Evolutionary conservation across 2,888 invertebrate species (phyloP), one percentile per base, ranked within the genome.

Genomic region (Aphrophora alni): DNA sequence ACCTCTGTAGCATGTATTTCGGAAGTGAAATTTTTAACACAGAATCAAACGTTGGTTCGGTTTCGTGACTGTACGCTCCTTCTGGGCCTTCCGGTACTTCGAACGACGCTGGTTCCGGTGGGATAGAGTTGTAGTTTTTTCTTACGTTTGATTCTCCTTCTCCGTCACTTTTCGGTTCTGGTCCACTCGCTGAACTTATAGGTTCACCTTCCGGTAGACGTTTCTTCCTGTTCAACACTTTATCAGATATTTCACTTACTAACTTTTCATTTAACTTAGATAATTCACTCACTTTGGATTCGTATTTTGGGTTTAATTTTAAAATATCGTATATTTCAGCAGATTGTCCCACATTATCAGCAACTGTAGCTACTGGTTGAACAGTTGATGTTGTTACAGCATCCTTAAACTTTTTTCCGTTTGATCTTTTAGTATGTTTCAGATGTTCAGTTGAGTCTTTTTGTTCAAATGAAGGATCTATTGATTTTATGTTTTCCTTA

Each of bases 51-150:
- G 90, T 89, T 0, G 93, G 91, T 86, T 90, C 89, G 0, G 93
- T 93, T 86, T 93, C 93, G n/a, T 91, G 91, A 87, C 92, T 92
- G 87, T 91, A 92, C 38, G 92, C 92, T 21, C 92, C 92, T 82
- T 91, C 91, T 38, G 92, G 91, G 83, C 89, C 89, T 71, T 88
- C 90, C 3, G 78, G 70, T 26, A 71, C 44, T 24, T 78, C 73
- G 26, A 82, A 75, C 17, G 87, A 87, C 77, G 88, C 82, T 25
- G 83, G 89, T 28, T 87, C 88, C 80, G 84, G 80, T 3, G 83
- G 84, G 5, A 83, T 75, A 0, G 83, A 81, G 68, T 84, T 82
- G 75, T 83, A 84, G 24, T 83, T 78, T 73, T 90, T 85, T 89
- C 86, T 86, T 21, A 80, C 83, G 8, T 84, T 84, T 28, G 83